A percentile compares a stretch with the other conserved stretches of the same genome.
Evolutionary conservation across 1,140 invertebrate genomes (phyloP).

Genomic region (Procambarus virginalis): DNA sequence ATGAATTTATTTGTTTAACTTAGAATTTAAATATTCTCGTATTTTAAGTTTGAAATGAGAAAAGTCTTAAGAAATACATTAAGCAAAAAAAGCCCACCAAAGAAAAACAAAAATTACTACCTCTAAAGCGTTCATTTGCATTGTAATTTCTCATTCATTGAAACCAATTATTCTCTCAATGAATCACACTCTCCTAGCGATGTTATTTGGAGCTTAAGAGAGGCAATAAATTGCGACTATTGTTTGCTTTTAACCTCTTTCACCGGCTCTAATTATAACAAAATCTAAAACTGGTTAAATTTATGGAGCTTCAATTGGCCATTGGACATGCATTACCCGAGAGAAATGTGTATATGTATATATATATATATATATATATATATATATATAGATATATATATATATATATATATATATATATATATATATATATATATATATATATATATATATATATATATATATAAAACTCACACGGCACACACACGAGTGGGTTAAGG

Average conservation of each 20-base stretch:
- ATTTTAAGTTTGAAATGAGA: too few relatives aligned
- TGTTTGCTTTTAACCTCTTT: not conserved
- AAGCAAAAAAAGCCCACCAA: too few relatives aligned
- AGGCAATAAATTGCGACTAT: not conserved
- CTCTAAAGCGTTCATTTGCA: not conserved
- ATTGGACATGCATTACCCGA: not conserved
- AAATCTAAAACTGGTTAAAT: not conserved
- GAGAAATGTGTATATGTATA: not conserved
- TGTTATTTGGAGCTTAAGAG: not conserved
- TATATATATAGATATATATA: slow-evolving; percentile 53
- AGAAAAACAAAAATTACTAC: not conserved
- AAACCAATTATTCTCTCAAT: not conserved
- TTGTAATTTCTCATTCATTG: not conserved
- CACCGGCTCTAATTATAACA: not conserved
- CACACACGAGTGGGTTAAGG: not conserved
- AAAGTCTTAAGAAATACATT: too few relatives aligned
- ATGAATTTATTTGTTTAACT: too few relatives aligned
- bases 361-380: slow-evolving; percentile 37
- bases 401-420: slow-evolving; percentile 45
- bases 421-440: slow-evolving; percentile 43
- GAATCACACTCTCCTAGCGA: not conserved
- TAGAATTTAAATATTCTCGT: too few relatives aligned
- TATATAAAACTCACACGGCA: too few relatives aligned
- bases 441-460: slow-evolving; percentile 42
- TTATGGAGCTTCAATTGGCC: not conserved